phyloP scores from a whole-genome alignment of 2,888 invertebrate species.

The Macroteleia sp. region DNA sequence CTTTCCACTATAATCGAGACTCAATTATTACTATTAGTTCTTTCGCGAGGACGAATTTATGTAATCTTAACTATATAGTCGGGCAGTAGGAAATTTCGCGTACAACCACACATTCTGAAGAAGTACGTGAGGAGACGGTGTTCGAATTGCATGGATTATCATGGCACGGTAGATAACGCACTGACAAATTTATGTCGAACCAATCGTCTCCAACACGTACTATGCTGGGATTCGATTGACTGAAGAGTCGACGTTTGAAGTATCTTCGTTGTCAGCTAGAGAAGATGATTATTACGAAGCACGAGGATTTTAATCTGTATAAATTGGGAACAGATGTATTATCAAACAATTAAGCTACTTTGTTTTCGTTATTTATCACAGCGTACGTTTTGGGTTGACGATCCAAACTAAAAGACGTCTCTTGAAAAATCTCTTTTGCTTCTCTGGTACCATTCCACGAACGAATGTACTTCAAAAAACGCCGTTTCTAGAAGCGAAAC shows the following conservation, averaged over 20 bases:
- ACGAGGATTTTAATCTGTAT: too few species aligned
- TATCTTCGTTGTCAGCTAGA: conserved; percentile 28
- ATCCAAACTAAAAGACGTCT: too few species aligned
- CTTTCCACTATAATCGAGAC: conserved; percentile 37
- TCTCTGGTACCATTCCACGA: too few species aligned
- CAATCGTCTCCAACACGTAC: not conserved
- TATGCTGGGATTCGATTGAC: not conserved
- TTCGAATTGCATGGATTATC: conserved; percentile 36
- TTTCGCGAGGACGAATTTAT: conserved; percentile 52
- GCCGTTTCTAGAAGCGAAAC: conserved; percentile 5
- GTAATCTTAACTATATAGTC: conserved; percentile 37
- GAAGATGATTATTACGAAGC: too few species aligned
- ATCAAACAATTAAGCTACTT: conserved; percentile 28
- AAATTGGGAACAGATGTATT: conserved; percentile 6
- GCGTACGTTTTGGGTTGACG: conserved; percentile 38
- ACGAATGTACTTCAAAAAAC: conserved; percentile 45
- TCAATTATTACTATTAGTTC: conserved; percentile 41
- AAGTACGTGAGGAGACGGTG: too few species aligned
- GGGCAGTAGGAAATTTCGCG: conserved; percentile 31
- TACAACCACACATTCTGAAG: not conserved
- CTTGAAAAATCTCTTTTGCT: too few species aligned
- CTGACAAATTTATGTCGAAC: too few species aligned
- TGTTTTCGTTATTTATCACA: conserved; percentile 53
- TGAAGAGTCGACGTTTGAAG: conserved; percentile 21
- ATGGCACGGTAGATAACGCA: conserved; percentile 22